Percentiles rank a stretch among this genome's conserved stretches.
These are phyloP conservation scores for Germaria angustata DNA, from an alignment of 2,888 invertebrate genomes.

Conservation along the genomic window DNA sequence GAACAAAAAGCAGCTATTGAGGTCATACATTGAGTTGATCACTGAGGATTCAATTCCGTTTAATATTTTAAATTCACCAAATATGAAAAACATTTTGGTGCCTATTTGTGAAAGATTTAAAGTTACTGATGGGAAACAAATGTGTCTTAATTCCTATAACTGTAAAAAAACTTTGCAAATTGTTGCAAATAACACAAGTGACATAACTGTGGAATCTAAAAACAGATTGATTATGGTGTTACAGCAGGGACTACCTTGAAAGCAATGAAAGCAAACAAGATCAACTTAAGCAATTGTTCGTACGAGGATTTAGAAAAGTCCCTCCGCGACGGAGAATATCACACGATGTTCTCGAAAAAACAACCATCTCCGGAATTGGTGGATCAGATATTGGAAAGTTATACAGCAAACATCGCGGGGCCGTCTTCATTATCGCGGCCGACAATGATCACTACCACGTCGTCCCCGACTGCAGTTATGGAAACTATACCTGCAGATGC, in stretches of 20 bases:
- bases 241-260: too few relatives aligned
- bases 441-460: slow-evolving; percentile 29
- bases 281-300: too few relatives aligned
- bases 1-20: background rate
- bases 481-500: slow-evolving; percentile 19
- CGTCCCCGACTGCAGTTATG: slow-evolving; percentile 33
- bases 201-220: background rate
- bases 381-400: background rate
- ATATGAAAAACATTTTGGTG: slow-evolving; percentile 31
- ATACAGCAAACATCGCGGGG: background rate
- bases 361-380: background rate
- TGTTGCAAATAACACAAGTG: background rate
- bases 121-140: background rate
- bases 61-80: slow-evolving; percentile 61
- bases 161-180: background rate
- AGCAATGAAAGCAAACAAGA: too few relatives aligned
- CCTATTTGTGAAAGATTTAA: slow-evolving; percentile 14
- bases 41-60: slow-evolving; percentile 59
- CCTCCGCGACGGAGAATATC: too few relatives aligned
- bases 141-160: background rate
- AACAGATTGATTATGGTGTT: background rate
- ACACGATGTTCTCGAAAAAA: too few relatives aligned
- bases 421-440: slow-evolving; percentile 6
- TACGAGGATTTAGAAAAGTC: too few relatives aligned
- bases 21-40: slow-evolving; percentile 52